Evolutionary conservation across 2,113 vertebrate genomes (phyloP), one percentile per base, ranked within the genome.

Genomic region (Halichoerus grypus): DNA sequence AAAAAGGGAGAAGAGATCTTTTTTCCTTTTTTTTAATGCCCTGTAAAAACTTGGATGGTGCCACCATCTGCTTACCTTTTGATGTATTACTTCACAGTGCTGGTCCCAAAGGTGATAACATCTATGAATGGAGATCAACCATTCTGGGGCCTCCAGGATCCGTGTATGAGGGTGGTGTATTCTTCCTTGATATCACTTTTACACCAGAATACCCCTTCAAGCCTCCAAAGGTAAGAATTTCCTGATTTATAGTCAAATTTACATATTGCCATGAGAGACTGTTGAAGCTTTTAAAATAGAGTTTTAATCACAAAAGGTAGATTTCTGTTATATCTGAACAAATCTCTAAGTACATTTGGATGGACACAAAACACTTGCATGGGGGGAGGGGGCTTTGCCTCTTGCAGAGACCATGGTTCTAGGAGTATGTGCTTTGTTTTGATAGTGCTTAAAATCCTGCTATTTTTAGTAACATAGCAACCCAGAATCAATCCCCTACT

Each of bases 201-300:
- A 99, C 99, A 59, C 99, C 99, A 59, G 99, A 99, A 98, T 99
- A 99, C 98, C 99, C 99, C 88, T 99, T 99, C 98, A 99, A 99
- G 98, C 99, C 99, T 98, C 99, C 99, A 98, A 99, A 99, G 99
- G 99, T 99, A 99, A 98, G 98, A 97, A n/a, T 87, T 26, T 65
- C 36, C 36, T 2, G 6, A 33, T 24, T 16, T 80, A 6, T 55
- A 74, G n/a, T 53, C 36, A 71, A 4, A 12, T 26, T 49, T 67
- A 81, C 57, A 51, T 5, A 36, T 16, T 72, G 12, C 31, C 26
- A 4, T 28, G 16, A 71, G n/a, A 86, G 11, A 39, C 31, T 39
- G 14, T 13, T 51, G 55, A 71, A 19, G 46, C 9, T n/a, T 71
- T 71, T 46, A 65, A 55, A 76, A 71, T 7, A 36, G 55, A 80